phyloP scores from a whole-genome alignment of 1,140 invertebrate species.

The Penaeus indicus region DNA sequence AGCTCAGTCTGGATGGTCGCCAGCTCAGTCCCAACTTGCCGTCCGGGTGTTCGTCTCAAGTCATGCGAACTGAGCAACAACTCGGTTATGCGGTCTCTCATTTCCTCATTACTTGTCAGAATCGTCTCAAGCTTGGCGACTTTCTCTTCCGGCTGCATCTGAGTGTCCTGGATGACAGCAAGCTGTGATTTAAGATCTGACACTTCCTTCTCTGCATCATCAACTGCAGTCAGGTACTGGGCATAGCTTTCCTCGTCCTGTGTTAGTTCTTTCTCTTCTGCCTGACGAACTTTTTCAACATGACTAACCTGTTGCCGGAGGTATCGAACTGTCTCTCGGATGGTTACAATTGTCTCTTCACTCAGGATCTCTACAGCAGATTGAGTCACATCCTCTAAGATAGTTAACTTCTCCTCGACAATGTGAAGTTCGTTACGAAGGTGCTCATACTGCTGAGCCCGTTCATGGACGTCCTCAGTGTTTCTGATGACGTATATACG shows the following conservation, averaged over 20 bases:
- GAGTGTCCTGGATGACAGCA: slow-evolving; percentile 49
- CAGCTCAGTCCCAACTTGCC: slow-evolving; percentile 50
- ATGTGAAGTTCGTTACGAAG: slow-evolving; percentile 64
- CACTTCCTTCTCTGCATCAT: slow-evolving; percentile 57
- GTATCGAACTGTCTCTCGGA: slow-evolving; percentile 72
- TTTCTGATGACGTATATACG: slow-evolving; percentile 78
- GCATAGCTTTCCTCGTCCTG: slow-evolving; percentile 45
- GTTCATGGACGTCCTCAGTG: slow-evolving; percentile 73
- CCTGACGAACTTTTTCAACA: slow-evolving; percentile 74
- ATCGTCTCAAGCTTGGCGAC: slow-evolving; percentile 55
- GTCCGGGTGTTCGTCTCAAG: slow-evolving; percentile 16
- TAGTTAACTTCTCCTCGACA: slow-evolving; percentile 66
- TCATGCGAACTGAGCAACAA: slow-evolving; percentile 46
- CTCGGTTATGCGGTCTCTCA: slow-evolving; percentile 53
- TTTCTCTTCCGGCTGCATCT: slow-evolving; percentile 59
- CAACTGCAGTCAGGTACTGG: slow-evolving; percentile 50
- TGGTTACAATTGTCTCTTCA: slow-evolving; percentile 71
- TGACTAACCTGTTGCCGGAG: slow-evolving; percentile 74
- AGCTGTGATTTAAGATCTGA: slow-evolving; percentile 61
- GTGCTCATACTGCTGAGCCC: slow-evolving; percentile 71
- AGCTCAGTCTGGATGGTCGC: slow-evolving; percentile 60
- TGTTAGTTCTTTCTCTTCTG: slow-evolving; percentile 37
- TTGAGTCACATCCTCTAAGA: slow-evolving; percentile 67
- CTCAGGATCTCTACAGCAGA: slow-evolving; percentile 73
- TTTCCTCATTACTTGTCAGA: slow-evolving; percentile 57